Percentiles rank a stretch among this genome's conserved stretches.
Evolutionary conservation across 2,888 invertebrate genomes (phyloP).

Genomic region (Villa cingulata): DNA sequence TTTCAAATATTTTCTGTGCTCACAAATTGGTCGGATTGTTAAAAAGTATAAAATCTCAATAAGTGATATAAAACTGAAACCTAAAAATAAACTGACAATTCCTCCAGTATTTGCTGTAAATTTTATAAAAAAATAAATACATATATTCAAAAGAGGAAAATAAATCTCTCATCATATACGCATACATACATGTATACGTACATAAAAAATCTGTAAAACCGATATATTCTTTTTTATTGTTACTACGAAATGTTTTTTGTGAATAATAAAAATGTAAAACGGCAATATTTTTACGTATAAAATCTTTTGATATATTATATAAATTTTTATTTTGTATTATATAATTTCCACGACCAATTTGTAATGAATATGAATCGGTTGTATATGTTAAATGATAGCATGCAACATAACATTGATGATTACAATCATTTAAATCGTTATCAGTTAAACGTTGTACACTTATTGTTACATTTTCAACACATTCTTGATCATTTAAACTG

Average conservation of each 20-base stretch:
- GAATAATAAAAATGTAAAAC: slow-evolving; percentile 61
- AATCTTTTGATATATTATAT: slow-evolving; percentile 18
- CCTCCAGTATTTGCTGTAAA: slow-evolving; percentile 64
- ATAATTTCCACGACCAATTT: slow-evolving; percentile 37
- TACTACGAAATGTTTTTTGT: slow-evolving; percentile 54
- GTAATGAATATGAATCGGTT: slow-evolving; percentile 46
- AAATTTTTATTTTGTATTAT: slow-evolving; percentile 24
- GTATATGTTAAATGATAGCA: slow-evolving; percentile 61
- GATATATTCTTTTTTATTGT: slow-evolving; percentile 63
- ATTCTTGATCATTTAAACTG: slow-evolving; percentile 54
- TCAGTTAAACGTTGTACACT: slow-evolving; percentile 10
- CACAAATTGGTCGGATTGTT: slow-evolving; percentile 47
- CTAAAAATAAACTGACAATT: slow-evolving; percentile 63
- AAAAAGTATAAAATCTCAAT: slow-evolving; percentile 60
- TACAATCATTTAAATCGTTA: slow-evolving; percentile 17
- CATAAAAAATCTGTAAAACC: slow-evolving; percentile 73
- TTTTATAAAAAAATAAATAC: neutral
- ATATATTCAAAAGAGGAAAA: neutral
- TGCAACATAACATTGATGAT: slow-evolving; percentile 50
- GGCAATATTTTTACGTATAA: slow-evolving; percentile 46
- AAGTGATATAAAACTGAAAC: slow-evolving; percentile 64
- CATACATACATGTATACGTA: slow-evolving; percentile 34
- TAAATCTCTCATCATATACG: no score
- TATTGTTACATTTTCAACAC: slow-evolving; percentile 25
- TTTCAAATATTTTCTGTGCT: no score